Evolutionary conservation across 2,797 vertebrate genomes (phyloP).

Genomic region (Gallinago nigripennis): DNA sequence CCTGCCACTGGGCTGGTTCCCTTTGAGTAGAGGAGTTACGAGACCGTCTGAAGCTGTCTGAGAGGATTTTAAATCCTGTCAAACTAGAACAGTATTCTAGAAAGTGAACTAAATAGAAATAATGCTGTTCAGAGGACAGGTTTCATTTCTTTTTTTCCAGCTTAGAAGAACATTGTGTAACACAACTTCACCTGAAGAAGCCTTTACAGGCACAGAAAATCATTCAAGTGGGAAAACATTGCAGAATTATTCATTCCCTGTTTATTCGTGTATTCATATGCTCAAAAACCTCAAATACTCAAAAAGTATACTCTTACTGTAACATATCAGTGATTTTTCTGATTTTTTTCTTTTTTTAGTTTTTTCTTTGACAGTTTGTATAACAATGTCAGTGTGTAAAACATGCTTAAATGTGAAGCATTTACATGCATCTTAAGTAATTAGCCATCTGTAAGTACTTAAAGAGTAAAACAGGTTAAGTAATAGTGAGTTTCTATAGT

Average conservation of each 20-base stretch:
- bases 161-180: background rate
- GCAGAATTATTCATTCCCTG: background rate
- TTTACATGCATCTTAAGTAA: background rate
- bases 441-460: background rate
- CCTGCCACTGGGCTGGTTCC: background rate
- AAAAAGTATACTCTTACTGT: background rate
- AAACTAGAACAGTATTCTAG: background rate
- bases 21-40: background rate
- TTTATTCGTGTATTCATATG: background rate
- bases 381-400: background rate
- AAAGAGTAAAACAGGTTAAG: background rate
- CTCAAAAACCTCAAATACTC: background rate
- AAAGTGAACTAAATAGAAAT: background rate
- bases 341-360: too few relatives aligned
- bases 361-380: background rate
- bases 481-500: background rate
- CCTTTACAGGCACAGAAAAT: background rate
- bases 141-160: background rate
- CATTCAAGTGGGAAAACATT: background rate
- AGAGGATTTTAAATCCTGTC: background rate
- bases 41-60: background rate
- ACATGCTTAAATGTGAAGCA: background rate
- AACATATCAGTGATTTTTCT: background rate
- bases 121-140: background rate
- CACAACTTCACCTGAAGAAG: background rate